Evolutionary conservation across 2,888 invertebrate species (phyloP), one percentile per base, ranked within the genome.

Genomic region (Leptinotarsa tumamoca): DNA sequence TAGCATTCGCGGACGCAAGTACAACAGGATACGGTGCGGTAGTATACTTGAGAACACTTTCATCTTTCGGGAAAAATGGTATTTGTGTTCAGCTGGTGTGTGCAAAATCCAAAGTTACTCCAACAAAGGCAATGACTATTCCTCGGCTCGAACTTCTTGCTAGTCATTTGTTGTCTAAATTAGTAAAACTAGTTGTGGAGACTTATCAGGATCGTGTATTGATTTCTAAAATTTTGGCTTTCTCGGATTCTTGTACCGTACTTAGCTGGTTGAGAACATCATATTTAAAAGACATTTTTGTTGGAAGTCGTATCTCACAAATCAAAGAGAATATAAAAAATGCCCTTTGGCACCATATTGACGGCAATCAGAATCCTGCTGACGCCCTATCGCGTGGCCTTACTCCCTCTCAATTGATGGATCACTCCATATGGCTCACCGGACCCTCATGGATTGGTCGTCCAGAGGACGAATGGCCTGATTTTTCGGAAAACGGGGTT

Each of bases 181-280:
- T 73, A 15, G 43, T 68, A 67, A 68, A 68, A 43, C 18, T 52
- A 27, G 68, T 68, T 33, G 23, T 56, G 23, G 43, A 56, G 10
- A 58, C 61, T 21, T 73, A 68, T 68, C 21, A 27, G 52, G 51
- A 66, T 63, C 61, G 63, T 43, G 21, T 71, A n/a, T 33, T 52
- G 13, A 66, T 71, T 50, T 61, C 49, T 4, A 56, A 73, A 43
- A 58, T 73, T 10, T 56, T 43, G 33, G 67, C 73, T 1, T 73
- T 73, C 27, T 73, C 73, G 18, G 72, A 73, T 68, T 73, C 73
- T 52, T 52, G 50, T 51, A 73, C 56, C 10, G 66, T 66, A 18
- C 2, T 27, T 27, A 27, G 27, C 27, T 2, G 27, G 27, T 27
- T 27, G 27, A 2, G 2, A 3, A 27, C 27, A 27, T 27, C 4